Conservation (phyloP, 2,797 vertebrate genomes). For the Acestrorhynchus altus region DNA sequence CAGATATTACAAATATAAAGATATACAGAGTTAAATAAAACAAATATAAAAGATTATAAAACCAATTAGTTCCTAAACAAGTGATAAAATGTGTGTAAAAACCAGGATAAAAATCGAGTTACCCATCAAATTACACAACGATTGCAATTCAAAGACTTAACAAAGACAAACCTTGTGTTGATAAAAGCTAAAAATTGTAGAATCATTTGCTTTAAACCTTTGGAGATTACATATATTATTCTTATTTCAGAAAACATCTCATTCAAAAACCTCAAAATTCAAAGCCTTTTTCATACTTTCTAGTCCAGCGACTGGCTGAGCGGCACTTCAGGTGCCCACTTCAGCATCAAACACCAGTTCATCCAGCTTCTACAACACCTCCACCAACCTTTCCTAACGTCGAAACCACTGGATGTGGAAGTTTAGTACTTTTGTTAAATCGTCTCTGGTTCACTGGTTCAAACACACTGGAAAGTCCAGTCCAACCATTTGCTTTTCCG, state of each 20-base stretch:
- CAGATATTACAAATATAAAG: constrained; percentile 69
- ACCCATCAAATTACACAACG: constrained; percentile 61
- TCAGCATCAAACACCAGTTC: constrained; percentile 36
- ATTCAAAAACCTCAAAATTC: constrained; percentile 62
- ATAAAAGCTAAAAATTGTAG: constrained; percentile 23
- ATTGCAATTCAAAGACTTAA: constrained; percentile 50
- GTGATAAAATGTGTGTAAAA: constrained; percentile 70
- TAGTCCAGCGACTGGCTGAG: constrained; percentile 45
- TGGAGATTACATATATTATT: constrained; percentile 78
- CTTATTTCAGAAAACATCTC: constrained; percentile 73
- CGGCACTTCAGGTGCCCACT: constrained; percentile 18
- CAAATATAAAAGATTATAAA: constrained; percentile 74
- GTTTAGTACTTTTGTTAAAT: constrained; percentile 31
- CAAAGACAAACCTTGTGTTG: constrained; percentile 56
- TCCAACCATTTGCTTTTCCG: constrained; percentile 7
- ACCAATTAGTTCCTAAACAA: constrained; percentile 65
- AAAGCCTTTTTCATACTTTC: constrained; percentile 61
- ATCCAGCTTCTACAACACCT: constrained; percentile 41
- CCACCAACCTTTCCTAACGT: background rate
- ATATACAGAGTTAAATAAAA: constrained; percentile 80
- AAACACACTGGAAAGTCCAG: background rate
- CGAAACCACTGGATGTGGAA: background rate
- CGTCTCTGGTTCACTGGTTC: background rate
- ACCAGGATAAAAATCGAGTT: constrained; percentile 56
- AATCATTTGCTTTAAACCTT: constrained; percentile 44